phyloP scores from a whole-genome alignment of 2,797 vertebrate species.

The Gymnocypris eckloni region DNA sequence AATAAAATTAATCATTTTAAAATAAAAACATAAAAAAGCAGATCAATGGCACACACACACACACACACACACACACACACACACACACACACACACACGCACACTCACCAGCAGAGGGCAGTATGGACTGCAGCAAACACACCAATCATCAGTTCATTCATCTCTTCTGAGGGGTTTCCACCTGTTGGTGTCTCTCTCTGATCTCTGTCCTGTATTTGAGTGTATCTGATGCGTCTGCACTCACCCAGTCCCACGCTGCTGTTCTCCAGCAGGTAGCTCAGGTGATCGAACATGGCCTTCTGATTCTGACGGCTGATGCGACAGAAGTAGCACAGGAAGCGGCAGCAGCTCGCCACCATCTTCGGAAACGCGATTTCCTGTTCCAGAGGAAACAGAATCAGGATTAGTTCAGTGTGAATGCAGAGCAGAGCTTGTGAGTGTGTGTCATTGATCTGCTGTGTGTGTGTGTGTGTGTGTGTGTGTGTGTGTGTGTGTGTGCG shows the following conservation, averaged over 20 bases:
- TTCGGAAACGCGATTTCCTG: conserved; percentile 97
- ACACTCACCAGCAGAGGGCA: neutral
- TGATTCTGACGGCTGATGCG: conserved; percentile 98
- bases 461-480: too few species aligned
- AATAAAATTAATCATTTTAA: neutral
- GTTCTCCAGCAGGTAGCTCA: conserved; percentile 96
- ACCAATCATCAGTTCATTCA: neutral
- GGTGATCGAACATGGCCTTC: conserved; percentile 99
- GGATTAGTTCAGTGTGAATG: neutral
- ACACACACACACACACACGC: too few species aligned
- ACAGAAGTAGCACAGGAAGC: conserved; percentile 98
- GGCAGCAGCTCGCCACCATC: conserved; percentile 99
- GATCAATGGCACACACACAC: too few species aligned
- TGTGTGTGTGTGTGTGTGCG: too few species aligned
- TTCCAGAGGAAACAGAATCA: conserved; percentile 32
- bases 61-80: too few species aligned
- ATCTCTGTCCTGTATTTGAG: neutral
- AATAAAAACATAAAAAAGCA: neutral
- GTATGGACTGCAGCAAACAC: neutral
- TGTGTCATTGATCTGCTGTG: too few species aligned
- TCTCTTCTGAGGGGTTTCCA: neutral
- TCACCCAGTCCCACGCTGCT: conserved; percentile 96
- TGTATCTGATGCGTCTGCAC: conserved; percentile 52
- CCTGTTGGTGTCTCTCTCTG: neutral
- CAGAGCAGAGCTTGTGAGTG: neutral